phyloP scores from a whole-genome alignment of 2,888 invertebrate species.

The Allygus modestus region DNA sequence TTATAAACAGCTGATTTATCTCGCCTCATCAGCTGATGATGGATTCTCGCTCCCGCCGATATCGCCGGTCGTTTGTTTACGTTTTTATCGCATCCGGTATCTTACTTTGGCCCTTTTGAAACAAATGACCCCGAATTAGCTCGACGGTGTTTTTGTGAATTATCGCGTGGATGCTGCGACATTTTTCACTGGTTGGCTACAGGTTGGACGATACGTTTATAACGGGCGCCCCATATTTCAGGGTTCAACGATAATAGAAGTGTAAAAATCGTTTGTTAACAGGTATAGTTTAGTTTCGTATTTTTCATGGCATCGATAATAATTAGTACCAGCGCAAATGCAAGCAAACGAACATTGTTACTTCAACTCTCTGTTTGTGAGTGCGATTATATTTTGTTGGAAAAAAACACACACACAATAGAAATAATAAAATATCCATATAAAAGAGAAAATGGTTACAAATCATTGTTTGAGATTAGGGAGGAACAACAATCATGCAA shows the following conservation, averaged over 20 bases:
- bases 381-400: too few relatives aligned
- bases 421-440: too few relatives aligned
- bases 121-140: constrained; percentile 53
- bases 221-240: background rate
- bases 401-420: too few relatives aligned
- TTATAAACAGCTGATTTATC: constrained; percentile 55
- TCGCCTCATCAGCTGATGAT: constrained; percentile 51
- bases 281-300: too few relatives aligned
- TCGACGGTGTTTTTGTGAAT: constrained; percentile 22
- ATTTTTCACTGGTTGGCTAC: constrained; percentile 6
- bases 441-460: too few relatives aligned
- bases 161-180: background rate
- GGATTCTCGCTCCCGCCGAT: constrained; percentile 39
- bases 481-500: too few relatives aligned
- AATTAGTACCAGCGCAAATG: too few relatives aligned
- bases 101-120: constrained; percentile 5
- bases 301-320: too few relatives aligned
- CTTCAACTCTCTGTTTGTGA: too few relatives aligned
- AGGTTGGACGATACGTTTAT: background rate
- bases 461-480: too few relatives aligned
- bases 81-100: constrained; percentile 52
- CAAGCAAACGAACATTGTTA: too few relatives aligned
- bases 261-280: too few relatives aligned
- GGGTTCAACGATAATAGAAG: background rate
- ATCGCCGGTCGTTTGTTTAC: constrained; percentile 53